These are phyloP conservation scores for Scleropages formosus DNA, from an alignment of 2,797 vertebrate species.

Conservation along the genomic window DNA sequence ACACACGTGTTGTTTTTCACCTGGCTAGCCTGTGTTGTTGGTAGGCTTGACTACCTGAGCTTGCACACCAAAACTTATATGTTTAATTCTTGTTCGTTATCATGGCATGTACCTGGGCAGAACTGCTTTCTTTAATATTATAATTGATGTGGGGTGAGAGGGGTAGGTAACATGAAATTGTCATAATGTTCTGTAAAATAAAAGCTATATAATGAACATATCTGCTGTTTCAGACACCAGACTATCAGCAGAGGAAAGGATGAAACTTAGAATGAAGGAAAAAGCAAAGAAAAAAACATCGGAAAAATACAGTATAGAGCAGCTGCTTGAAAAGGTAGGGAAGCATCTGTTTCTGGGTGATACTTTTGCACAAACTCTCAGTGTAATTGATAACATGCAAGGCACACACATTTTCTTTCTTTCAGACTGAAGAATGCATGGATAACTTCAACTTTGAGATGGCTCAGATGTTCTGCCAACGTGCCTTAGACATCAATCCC, in stretches of 20 bases:
- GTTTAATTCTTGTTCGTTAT: too few relatives aligned
- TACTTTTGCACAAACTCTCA: neutral
- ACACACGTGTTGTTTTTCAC: too few relatives aligned
- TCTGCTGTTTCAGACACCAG: slow-evolving; percentile 33
- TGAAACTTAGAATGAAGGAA: slow-evolving; percentile 73
- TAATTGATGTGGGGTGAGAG: neutral
- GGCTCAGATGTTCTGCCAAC: slow-evolving; percentile 75
- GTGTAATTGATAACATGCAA: neutral
- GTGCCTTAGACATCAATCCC: slow-evolving; percentile 74
- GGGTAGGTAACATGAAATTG: neutral
- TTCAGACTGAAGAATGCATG: slow-evolving; percentile 72
- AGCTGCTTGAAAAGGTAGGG: slow-evolving; percentile 74
- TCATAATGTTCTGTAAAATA: too few relatives aligned
- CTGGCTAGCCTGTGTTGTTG: too few relatives aligned
- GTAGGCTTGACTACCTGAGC: too few relatives aligned
- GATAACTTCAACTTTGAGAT: slow-evolving; percentile 78
- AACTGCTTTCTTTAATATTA: too few relatives aligned
- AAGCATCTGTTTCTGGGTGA: neutral
- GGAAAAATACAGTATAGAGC: slow-evolving; percentile 69
- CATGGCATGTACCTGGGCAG: too few relatives aligned
- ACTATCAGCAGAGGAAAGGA: slow-evolving; percentile 67
- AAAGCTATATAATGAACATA: too few relatives aligned
- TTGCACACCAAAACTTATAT: too few relatives aligned
- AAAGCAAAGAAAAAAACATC: slow-evolving; percentile 76
- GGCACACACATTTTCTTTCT: slow-evolving; percentile 20